Evolutionary conservation across 2,113 vertebrate genomes (phyloP).

Genomic region (Brienomyrus longianalis): DNA sequence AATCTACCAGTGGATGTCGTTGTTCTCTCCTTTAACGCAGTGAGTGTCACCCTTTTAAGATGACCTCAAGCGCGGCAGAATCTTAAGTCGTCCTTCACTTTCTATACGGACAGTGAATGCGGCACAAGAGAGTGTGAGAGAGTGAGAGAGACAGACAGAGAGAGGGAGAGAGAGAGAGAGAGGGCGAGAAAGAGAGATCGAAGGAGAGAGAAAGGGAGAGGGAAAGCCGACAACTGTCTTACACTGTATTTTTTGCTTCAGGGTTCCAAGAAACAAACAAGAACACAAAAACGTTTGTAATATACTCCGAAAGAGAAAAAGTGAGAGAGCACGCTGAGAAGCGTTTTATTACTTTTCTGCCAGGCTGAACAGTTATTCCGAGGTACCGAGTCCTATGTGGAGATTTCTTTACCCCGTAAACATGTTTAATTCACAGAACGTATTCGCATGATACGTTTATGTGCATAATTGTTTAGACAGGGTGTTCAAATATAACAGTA

Average conservation of each 20-base stretch:
- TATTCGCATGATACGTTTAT: not conserved
- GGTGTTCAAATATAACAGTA: not conserved
- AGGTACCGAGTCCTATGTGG: constrained; percentile 48
- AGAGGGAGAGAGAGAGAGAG: constrained; percentile 25
- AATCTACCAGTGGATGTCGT: constrained; percentile 70
- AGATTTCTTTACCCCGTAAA: constrained; percentile 48
- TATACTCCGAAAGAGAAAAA: constrained; percentile 19
- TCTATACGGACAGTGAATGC: constrained; percentile 39
- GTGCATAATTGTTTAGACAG: not conserved
- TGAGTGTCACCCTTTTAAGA: constrained; percentile 54
- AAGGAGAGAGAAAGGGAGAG: constrained; percentile 48
- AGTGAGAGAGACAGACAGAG: constrained; percentile 21
- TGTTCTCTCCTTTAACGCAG: constrained; percentile 56
- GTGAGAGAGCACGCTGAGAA: constrained; percentile 12
- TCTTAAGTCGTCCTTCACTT: constrained; percentile 54
- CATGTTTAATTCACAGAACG: constrained; percentile 34
- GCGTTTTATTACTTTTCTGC: constrained; percentile 35
- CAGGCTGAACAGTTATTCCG: constrained; percentile 44
- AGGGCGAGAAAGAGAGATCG: constrained; percentile 39
- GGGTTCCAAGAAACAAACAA: constrained; percentile 47
- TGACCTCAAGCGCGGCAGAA: constrained; percentile 58
- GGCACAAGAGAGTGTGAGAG: constrained; percentile 40
- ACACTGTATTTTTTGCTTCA: constrained; percentile 45
- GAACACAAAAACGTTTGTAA: constrained; percentile 32
- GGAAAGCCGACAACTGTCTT: constrained; percentile 33